These are phyloP conservation scores for Forbesichthys papilliferus DNA, from an alignment of 2,113 vertebrate species.

Conservation along the genomic window DNA sequence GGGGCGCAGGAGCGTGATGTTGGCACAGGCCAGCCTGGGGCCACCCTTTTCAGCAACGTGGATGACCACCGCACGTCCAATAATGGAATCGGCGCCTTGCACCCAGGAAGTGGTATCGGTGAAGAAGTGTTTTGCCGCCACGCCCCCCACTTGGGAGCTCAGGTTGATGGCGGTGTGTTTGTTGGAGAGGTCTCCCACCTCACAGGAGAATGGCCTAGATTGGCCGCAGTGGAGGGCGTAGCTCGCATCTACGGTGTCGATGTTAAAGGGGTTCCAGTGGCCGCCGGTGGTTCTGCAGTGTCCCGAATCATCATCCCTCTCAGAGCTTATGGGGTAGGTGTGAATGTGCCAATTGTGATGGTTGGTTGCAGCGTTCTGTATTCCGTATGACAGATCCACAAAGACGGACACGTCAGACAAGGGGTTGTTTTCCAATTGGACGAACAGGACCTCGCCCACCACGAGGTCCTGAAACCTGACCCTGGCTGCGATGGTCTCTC, in stretches of 20 bases:
- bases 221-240: constrained; percentile 68
- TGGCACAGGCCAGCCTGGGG: constrained; percentile 76
- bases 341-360: constrained; percentile 82
- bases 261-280: constrained; percentile 78
- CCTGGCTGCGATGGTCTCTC: constrained; percentile 60
- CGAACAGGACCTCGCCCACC: constrained; percentile 75
- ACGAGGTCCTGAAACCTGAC: constrained; percentile 71
- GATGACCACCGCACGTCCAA: constrained; percentile 76
- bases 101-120: constrained; percentile 79
- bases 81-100: constrained; percentile 44
- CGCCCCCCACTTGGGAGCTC: constrained; percentile 3
- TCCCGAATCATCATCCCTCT: constrained; percentile 60
- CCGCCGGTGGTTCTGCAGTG: constrained; percentile 67
- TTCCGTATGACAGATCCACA: constrained; percentile 70
- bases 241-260: constrained; percentile 51
- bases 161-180: constrained; percentile 70
- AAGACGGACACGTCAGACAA: constrained; percentile 80
- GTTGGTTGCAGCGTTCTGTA: constrained; percentile 37
- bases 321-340: constrained; percentile 74
- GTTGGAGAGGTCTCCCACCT: constrained; percentile 73
- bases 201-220: constrained; percentile 70
- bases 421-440: constrained; percentile 68
- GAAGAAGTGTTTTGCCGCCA: constrained; percentile 70
- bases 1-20: constrained; percentile 66
- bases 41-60: constrained; percentile 57